Evolutionary conservation across 2,888 invertebrate species (phyloP), one percentile per base, ranked within the genome.

Genomic region (Athrips mouffetella): DNA sequence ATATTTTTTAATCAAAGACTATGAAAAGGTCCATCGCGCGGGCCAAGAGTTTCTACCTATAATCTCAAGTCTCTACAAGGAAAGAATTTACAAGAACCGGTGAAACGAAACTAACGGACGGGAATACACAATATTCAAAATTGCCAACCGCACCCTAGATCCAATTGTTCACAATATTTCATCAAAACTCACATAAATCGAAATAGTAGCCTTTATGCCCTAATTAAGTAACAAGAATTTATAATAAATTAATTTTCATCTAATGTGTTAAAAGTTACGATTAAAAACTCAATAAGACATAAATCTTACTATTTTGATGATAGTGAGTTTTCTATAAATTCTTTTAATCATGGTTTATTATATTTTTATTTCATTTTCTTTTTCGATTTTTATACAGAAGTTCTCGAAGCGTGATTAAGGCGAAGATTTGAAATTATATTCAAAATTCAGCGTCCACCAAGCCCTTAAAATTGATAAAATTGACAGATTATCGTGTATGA

Each of bases 101-200:
- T 69, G 63, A 67, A 69, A 67, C 60, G 67, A 63, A 67, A 70
- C 61, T 82, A 83, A 81, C 72, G 87, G 87, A 87, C 87, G 87
- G 87, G 86, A 87, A 86, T n/a, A n/a, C 83, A 83, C 76, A 86
- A 85, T 79, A 67, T 58, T 58, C 59, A 60, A 67, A 65, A 63
- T 50, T 54, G 60, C 73, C 76, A 58, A 73, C 79, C 80, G 72
- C 82, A 69, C 76, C 67, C 67, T 54, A 54, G 62, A 54, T 56
- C 60, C 50, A 49, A 59, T 57, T 53, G 54, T 51, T 58, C 55
- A 54, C 50, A 57, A 52, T 52, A 52, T 51, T 55, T 56, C 6
- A 40, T 25, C 8, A 25, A 23, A 25, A 3, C 1, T n/a, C 25
- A 25, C 13, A 13, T 11, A 40, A 40, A 23, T 23, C 6, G 8